Base-by-base conservation (phyloP, 2,888 invertebrate genomes). In the Fabriciana adippe region DNA sequence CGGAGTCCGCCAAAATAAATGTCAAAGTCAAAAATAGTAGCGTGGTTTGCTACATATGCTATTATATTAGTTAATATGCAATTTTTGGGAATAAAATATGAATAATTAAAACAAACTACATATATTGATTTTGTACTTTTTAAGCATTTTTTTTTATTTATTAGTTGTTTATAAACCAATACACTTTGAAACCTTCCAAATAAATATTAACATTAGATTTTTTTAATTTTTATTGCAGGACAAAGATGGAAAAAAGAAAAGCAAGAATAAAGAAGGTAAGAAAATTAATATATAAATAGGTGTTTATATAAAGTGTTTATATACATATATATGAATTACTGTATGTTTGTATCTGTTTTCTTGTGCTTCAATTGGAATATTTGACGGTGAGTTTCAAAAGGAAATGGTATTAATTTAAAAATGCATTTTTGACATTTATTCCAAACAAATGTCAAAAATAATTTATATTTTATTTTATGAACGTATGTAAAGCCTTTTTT, bases 211-310 rank as follows among this genome's bases (percentile, higher is more conserved):
- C 4, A n/a, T 5, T 16, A 75, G 67, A 81, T 79, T 81, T 79
- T 81, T 82, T 79, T 81, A 81, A 81, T 79, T 81, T 82, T 79
- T 81, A 81, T 92, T 94, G 75, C 94, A 97, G 97, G 96, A 97
- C 78, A 96, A 96, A 88, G 96, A 97, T 81, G 95, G 94, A 70
- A 97, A 97, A 90, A 97, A 97, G 93, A 97, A 97, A 88, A 96
- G 95, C 81, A 95, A 96, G 88, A 97, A 97, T 86, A 97, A 97
- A 94, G 97, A 97, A 96, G 97, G 97, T 97, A 93, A 93, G 94
- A 90, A 69, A n/a, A 21, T 59, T 8, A 62, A n/a, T 55, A 63
- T 64, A 16, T 53, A 54, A 16, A 51, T 54, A 59, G 61, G 4
- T 13, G 47, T 54, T 50, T 53, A 53, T 31, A 47, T 16, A 35